Evolutionary conservation across 2,797 vertebrate genomes (phyloP), one percentile per base, ranked within the genome.

Genomic region (Lepus townsendii): DNA sequence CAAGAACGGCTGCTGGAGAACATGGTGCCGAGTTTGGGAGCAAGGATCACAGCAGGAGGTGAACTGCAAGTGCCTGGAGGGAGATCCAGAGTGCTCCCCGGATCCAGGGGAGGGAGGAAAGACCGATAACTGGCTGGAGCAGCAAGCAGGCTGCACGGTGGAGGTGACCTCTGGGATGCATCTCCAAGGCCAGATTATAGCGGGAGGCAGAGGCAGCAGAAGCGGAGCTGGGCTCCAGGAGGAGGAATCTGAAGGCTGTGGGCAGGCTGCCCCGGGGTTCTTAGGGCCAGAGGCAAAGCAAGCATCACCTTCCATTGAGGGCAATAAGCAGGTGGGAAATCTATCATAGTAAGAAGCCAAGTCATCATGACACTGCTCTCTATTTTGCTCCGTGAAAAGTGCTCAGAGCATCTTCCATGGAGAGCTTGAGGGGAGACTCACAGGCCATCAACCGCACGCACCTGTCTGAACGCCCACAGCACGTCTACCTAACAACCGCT

Each of bases 401-500:
- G 73, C 38, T 78, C 77, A 63, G 38, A 62, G 47, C 7, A 73
- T 66, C 17, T 38, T 17, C 42, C 22, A 13, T 32, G 1, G 26
- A 16, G 76, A 83, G 50, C 26, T 35, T n/a, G 10, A 30, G 60
- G 69, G 19, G 30, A 73, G 22, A 42, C 7, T 30, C 57, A 14
- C 0, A 35, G 77, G 27, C 75, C 42, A 35, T 32, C 8, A 27
- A 47, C 50, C 47, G 87, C 13, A 3, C 32, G 32, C 38, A 54
- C 0, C 0, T 12, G 20, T 47, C n/a, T n/a, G 13, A 72, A 60
- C 2, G 20, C 14, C 12, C 0, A 1, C 1, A 1, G 62, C 2
- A 4, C 7, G 24, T 38, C 52, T 0, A 11, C 13, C 27, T 20
- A 72, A 82, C 50, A 42, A 26, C 19, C 1, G 7, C 7, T 62